Conservation (phyloP, 2,797 vertebrate genomes). For the Austrolebias charrua region DNA sequence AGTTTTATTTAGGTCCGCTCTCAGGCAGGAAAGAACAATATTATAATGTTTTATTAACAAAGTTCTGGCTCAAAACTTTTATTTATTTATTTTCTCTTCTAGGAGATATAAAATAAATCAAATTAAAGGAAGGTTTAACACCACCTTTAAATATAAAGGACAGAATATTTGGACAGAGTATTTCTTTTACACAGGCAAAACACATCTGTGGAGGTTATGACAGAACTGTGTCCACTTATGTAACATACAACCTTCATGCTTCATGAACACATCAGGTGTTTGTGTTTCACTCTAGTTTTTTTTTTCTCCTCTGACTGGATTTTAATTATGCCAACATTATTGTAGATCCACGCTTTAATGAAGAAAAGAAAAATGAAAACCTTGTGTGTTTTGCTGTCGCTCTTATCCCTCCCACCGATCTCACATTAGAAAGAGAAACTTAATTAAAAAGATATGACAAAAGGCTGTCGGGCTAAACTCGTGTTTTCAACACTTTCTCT, state of each 20-base stretch:
- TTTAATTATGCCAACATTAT: slow-evolving; percentile 73
- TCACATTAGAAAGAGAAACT: slow-evolving; percentile 71
- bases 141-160: too few species aligned
- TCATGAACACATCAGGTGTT: slow-evolving; percentile 36
- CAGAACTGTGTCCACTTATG: not conserved
- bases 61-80: not conserved
- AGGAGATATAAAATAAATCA: too few species aligned
- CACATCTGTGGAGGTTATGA: too few species aligned
- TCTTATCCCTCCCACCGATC: slow-evolving; percentile 59
- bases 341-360: slow-evolving; percentile 72
- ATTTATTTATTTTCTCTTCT: not conserved
- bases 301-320: slow-evolving; percentile 54
- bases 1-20: not conserved
- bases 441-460: slow-evolving; percentile 81
- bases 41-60: not conserved
- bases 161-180: too few species aligned
- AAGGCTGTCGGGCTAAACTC: slow-evolving; percentile 72
- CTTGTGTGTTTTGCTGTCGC: slow-evolving; percentile 41
- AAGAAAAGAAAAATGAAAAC: slow-evolving; percentile 52
- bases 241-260: not conserved
- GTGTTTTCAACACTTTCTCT: slow-evolving; percentile 70
- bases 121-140: too few species aligned
- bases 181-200: too few species aligned
- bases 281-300: slow-evolving; percentile 11
- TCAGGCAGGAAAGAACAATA: not conserved